These are phyloP conservation scores for Plemyria rubiginata DNA, from an alignment of 2,888 invertebrate species.

Conservation along the genomic window DNA sequence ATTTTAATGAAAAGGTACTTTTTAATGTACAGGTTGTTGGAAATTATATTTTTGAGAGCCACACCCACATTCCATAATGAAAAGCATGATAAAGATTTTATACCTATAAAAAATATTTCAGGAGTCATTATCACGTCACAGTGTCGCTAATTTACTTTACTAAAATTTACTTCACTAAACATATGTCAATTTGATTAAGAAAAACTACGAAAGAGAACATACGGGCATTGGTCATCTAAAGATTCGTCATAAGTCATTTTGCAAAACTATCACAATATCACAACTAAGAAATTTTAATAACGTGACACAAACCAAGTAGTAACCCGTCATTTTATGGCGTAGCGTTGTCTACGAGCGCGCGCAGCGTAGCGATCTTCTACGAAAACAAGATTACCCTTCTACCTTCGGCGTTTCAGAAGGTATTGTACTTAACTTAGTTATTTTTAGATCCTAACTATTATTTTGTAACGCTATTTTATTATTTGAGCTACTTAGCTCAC, in stretches of 20 bases:
- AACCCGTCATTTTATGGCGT: not conserved
- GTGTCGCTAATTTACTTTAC: too few relatives aligned
- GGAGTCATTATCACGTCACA: too few relatives aligned
- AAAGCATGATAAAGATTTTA: too few relatives aligned
- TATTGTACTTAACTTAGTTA: not conserved
- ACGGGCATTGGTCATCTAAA: not conserved
- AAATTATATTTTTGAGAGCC: not conserved
- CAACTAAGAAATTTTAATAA: not conserved
- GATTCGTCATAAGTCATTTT: not conserved
- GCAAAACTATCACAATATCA: not conserved
- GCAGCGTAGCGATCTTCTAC: slow-evolving; percentile 25
- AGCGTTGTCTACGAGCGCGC: slow-evolving; percentile 25
- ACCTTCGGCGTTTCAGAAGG: not conserved
- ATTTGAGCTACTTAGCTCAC: too few relatives aligned
- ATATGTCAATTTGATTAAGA: too few relatives aligned
- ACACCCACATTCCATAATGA: too few relatives aligned
- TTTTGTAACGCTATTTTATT: too few relatives aligned
- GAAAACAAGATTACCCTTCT: slow-evolving; percentile 1
- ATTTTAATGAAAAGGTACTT: slow-evolving; percentile 61
- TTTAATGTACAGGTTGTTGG: slow-evolving; percentile 47
- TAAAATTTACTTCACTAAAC: too few relatives aligned
- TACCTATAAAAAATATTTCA: too few relatives aligned
- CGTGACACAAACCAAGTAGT: not conserved
- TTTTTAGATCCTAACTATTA: too few relatives aligned
- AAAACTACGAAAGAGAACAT: too few relatives aligned